Base-by-base conservation (phyloP, 2,113 vertebrate genomes). In the Eudorcas thomsonii region DNA sequence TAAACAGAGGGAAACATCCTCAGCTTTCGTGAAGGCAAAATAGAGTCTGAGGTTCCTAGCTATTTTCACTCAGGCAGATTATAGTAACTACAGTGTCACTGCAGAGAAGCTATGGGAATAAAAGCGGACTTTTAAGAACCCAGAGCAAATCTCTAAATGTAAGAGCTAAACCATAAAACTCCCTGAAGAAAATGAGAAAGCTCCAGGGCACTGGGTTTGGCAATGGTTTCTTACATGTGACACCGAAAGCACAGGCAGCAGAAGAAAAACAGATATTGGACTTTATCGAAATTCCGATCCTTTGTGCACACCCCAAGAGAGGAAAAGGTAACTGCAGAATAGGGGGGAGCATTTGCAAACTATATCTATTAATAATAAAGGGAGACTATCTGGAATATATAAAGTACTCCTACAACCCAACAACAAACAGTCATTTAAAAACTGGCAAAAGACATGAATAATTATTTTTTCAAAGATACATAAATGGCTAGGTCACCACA, bases 331-430 rank as follows among this genome's bases (percentile, higher is more conserved):
- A 3, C 39, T 6, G 1, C 1, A 7, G 57, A 19, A n/a, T 4
- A 30, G 25, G 52, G 23, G 26, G 30, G 9, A 30, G 2, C 1
- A 9, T 6, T 9, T 21, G n/a, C 15, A 55, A 9, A 3, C 59
- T 19, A 4, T 0, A 5, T 1, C 52, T 13, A 15, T 43, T 43
- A 26, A 7, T 25, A 19, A n/a, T 7, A 2, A 14, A 6, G 25
- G 25, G 15, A 45, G 33, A 7, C 28, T 13, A 36, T 10, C 17
- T 57, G 87, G 77, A 33, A 26, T 5, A 8, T 4, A 16, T 11
- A 6, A 50, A 13, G 17, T 15, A 28, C 57, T 12, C 5, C n/a
- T 2, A 9, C 16, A 16, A 26, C 12, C 5, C 71, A 25, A 1
- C 15, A 12, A 30, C 3, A 17, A 39, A 28, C 39, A 7, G 3